These are phyloP conservation scores for Phymorhynchus buccinoides DNA, from an alignment of 1,140 invertebrate species.

Conservation along the genomic window DNA sequence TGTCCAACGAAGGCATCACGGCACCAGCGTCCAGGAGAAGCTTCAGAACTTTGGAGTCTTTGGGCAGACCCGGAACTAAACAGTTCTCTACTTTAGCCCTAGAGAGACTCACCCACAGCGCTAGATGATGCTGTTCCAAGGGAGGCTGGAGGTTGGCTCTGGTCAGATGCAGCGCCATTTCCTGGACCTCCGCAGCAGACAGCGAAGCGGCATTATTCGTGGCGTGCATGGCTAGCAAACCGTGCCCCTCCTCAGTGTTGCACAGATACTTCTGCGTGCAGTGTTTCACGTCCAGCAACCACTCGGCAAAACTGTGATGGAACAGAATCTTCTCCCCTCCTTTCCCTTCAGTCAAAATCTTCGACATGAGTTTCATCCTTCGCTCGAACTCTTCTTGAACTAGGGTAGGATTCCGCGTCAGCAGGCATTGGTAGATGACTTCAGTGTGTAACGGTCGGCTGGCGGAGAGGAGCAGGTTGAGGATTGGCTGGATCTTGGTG, in stretches of 20 bases:
- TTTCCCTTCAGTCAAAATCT: conserved; percentile 75
- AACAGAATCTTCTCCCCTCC: conserved; percentile 81
- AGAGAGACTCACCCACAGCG: conserved; percentile 69
- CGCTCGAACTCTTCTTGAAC: conserved; percentile 89
- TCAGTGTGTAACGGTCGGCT: conserved; percentile 86
- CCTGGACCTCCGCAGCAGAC: conserved; percentile 75
- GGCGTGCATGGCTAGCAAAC: conserved; percentile 89
- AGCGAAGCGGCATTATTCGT: conserved; percentile 78
- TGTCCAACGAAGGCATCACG: conserved; percentile 55
- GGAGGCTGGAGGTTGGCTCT: conserved; percentile 70
- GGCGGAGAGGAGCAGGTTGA: conserved; percentile 91
- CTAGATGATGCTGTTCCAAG: conserved; percentile 73
- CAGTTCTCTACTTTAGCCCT: conserved; percentile 67
- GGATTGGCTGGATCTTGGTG: conserved; percentile 85
- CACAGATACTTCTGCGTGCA: conserved; percentile 96
- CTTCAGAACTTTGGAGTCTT: conserved; percentile 69
- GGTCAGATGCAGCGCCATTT: conserved; percentile 77
- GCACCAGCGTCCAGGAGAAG: conserved; percentile 69
- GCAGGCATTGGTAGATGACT: conserved; percentile 85
- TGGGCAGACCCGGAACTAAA: conserved; percentile 64
- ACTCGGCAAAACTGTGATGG: conserved; percentile 92
- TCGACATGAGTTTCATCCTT: conserved; percentile 84
- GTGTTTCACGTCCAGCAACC: conserved; percentile 95
- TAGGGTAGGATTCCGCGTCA: conserved; percentile 84
- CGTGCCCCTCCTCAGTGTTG: conserved; percentile 88